Evolutionary conservation across 92 coral and sea anemone genomes (phyloP).

Genomic region (Umimayanthus chanpuru): DNA sequence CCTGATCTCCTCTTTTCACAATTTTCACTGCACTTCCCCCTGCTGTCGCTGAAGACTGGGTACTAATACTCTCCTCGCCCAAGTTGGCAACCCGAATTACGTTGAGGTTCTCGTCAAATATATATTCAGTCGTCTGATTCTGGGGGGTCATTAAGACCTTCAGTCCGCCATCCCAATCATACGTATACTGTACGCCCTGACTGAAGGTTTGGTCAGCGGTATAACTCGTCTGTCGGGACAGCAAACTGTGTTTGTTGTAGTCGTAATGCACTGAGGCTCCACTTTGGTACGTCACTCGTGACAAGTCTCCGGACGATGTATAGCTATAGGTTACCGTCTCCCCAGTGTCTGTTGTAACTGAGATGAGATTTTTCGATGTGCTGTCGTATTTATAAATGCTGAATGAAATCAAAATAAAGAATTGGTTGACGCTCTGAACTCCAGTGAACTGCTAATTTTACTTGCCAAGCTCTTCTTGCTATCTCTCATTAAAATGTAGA

Average conservation of each 20-base stretch:
- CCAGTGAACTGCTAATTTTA: no score
- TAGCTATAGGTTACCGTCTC: constrained; percentile 61
- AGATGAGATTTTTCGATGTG: constrained; percentile 28
- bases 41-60: constrained; percentile 37
- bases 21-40: constrained; percentile 40
- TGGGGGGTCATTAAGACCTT: constrained; percentile 34
- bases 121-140: constrained; percentile 37
- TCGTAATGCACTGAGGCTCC: constrained; percentile 53
- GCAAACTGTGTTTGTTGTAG: constrained; percentile 63
- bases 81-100: constrained; percentile 35
- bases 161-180: constrained; percentile 72
- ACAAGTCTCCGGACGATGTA: constrained; percentile 57
- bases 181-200: constrained; percentile 50
- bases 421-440: no score
- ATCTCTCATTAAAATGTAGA: no score
- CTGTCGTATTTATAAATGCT: constrained; percentile 70
- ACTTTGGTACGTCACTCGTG: constrained; percentile 65
- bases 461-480: no score
- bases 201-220: constrained; percentile 44
- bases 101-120: constrained; percentile 52
- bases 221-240: constrained; percentile 53
- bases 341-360: constrained; percentile 51
- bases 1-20: constrained; percentile 42
- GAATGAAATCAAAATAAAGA: background rate
- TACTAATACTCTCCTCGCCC: constrained; percentile 52